These are phyloP conservation scores for Drosophila repletoides DNA, from an alignment of 1,140 invertebrate genomes.

Conservation along the genomic window DNA sequence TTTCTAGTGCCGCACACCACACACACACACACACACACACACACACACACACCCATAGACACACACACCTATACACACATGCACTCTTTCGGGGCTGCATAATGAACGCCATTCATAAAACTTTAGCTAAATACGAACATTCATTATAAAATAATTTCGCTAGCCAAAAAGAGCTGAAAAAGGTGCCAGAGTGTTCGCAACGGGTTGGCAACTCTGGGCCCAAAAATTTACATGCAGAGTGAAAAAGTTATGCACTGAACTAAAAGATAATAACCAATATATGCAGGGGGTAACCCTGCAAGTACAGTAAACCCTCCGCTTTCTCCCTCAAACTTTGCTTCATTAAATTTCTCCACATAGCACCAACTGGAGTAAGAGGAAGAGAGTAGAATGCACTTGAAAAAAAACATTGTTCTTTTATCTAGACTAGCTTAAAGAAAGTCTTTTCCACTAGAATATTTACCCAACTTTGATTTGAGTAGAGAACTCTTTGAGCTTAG, in stretches of 20 bases:
- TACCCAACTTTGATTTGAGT: no score
- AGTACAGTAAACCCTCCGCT: no score
- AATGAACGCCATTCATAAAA: constrained; percentile 81
- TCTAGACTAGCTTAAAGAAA: no score
- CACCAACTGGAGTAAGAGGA: no score
- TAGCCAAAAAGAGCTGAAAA: constrained; percentile 45
- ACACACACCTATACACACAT: not conserved
- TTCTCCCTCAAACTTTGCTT: no score
- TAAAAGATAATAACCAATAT: constrained; percentile 77
- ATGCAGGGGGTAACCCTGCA: constrained; percentile 24
- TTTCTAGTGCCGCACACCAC: constrained; percentile 17
- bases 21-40: not conserved
- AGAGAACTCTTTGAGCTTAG: no score
- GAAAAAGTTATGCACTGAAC: constrained; percentile 75
- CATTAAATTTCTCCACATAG: no score
- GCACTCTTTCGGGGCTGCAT: constrained; percentile 1
- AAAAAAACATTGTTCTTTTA: no score
- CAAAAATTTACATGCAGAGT: constrained; percentile 74
- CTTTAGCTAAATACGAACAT: constrained; percentile 79
- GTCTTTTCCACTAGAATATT: no score
- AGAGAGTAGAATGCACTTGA: no score
- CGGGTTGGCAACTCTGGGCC: constrained; percentile 18
- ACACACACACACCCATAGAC: not conserved
- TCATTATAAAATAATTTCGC: constrained; percentile 78
- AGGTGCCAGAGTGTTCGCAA: constrained; percentile 15